Evolutionary conservation across 1,140 invertebrate species (phyloP).

Genomic region (Zaprionus ghesquierei): DNA sequence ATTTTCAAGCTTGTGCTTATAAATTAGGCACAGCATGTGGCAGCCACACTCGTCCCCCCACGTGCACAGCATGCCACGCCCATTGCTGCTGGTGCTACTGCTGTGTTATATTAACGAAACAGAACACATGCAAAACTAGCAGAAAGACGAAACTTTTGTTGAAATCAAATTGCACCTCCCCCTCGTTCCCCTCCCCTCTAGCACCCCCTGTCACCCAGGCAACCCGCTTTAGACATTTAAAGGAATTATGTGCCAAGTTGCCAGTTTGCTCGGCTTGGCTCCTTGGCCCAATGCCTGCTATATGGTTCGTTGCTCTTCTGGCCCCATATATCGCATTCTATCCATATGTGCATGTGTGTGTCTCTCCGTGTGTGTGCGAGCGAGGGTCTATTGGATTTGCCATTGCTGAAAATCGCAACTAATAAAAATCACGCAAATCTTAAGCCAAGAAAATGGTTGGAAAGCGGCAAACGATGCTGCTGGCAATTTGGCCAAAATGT

Average conservation of each 20-base stretch:
- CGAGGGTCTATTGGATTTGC: constrained; percentile 59
- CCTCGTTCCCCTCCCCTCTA: background rate
- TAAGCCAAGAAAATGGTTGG: constrained; percentile 47
- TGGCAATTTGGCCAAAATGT: constrained; percentile 62
- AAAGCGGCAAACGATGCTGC: constrained; percentile 41
- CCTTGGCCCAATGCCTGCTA: constrained; percentile 42
- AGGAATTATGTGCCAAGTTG: constrained; percentile 65
- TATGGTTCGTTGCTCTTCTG: constrained; percentile 20
- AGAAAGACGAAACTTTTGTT: constrained; percentile 48
- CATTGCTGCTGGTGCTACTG: constrained; percentile 11
- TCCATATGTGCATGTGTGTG: constrained; percentile 10
- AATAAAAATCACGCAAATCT: constrained; percentile 73
- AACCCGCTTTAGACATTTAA: constrained; percentile 22
- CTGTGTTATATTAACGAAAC: constrained; percentile 32
- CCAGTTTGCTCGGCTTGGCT: constrained; percentile 19
- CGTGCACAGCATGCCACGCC: constrained; percentile 25
- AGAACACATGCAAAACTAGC: constrained; percentile 59
- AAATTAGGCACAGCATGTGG: constrained; percentile 65
- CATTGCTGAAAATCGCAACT: constrained; percentile 61
- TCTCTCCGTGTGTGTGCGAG: constrained; percentile 5
- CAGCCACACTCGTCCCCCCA: constrained; percentile 26
- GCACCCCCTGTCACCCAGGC: background rate
- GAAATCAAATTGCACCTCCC: constrained; percentile 23
- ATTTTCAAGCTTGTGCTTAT: constrained; percentile 66
- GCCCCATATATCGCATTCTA: background rate